These are phyloP conservation scores for Bombus sibiricus DNA, from an alignment of 1,140 invertebrate species.

Conservation along the genomic window DNA sequence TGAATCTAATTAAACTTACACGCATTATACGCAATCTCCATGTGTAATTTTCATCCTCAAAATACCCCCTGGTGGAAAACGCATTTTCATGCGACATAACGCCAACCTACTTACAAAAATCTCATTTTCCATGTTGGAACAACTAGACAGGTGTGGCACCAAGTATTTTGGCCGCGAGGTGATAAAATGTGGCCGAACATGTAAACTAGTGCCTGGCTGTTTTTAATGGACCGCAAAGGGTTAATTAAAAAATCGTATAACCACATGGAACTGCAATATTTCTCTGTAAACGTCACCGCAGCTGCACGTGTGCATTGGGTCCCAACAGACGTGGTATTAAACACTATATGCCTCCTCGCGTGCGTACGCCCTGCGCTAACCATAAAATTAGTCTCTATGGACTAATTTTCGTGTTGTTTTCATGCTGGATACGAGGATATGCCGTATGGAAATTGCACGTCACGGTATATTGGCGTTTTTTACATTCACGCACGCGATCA, in stretches of 20 bases:
- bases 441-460: conserved; percentile 25
- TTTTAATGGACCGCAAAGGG: conserved; percentile 58
- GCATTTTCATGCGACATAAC: background rate
- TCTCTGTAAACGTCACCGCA: conserved; percentile 40
- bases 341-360: conserved; percentile 43
- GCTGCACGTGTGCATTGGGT: conserved; percentile 34
- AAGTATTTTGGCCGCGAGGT: background rate
- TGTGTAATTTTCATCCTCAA: background rate
- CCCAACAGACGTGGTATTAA: conserved; percentile 44
- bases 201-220: conserved; percentile 15
- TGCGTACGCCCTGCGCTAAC: conserved; percentile 14
- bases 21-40: background rate
- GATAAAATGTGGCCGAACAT: conserved; percentile 13
- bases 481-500: background rate
- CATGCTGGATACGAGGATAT: conserved; percentile 1
- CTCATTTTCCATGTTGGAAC: background rate
- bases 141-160: background rate
- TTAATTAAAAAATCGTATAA: conserved; percentile 64
- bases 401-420: conserved; percentile 60
- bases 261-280: conserved; percentile 39
- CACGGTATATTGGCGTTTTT: background rate
- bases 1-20: background rate
- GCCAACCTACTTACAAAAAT: background rate
- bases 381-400: conserved; percentile 59
- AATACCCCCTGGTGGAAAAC: background rate